Base-by-base conservation (phyloP, 2,113 vertebrate species). In the Cyanoramphus novaezelandiae region DNA sequence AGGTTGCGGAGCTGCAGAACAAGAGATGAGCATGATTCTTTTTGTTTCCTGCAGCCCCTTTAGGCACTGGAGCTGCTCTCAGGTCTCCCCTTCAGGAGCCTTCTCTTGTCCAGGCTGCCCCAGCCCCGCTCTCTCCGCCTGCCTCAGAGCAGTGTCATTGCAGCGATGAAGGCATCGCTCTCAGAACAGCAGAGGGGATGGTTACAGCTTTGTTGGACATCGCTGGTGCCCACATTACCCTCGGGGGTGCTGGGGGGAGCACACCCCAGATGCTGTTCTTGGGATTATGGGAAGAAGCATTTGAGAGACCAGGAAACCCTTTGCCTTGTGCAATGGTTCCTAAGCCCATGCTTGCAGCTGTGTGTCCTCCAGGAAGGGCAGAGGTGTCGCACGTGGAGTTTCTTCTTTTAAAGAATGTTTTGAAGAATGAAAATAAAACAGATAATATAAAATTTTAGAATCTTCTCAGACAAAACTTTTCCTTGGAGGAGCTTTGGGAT, bases 1-100 rank as follows among this genome's bases (percentile, higher is more conserved):
- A 88, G 4, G 99, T 99, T 52, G 99, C 99, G 9, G 99, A 99
- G 96, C 99, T 99, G 97, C 15, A 37, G 72, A 71, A 24, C 19
- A 81, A 88, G 63, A 63, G 60, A 59, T 0, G 2, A 35, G 24
- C 25, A 44, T 39, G 9, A 37, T 52, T 59, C 9, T n/a, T n/a
- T 31, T 21, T 59, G 33, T 59, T n/a, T 7, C 33, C 20, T 59
- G 57, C 5, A 24, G 57, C 57, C 21, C 55, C 57, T 59, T 59
- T 0, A 7, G 21, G 57, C 57, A 15, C 57, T 35, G 33, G 33
- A 35, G 57, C 57, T 59, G 57, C 57, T 59, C 33, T 2, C 0
- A 35, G 57, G 21, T 15, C 9, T 59, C 33, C 57, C 57, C 21
- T 59, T 23, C 2, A 59, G 57, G 57, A 35, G 33, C 57, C 13